These are phyloP conservation scores for Rhinatrema bivittatum DNA, from an alignment of 2,797 vertebrate genomes.

Conservation along the genomic window DNA sequence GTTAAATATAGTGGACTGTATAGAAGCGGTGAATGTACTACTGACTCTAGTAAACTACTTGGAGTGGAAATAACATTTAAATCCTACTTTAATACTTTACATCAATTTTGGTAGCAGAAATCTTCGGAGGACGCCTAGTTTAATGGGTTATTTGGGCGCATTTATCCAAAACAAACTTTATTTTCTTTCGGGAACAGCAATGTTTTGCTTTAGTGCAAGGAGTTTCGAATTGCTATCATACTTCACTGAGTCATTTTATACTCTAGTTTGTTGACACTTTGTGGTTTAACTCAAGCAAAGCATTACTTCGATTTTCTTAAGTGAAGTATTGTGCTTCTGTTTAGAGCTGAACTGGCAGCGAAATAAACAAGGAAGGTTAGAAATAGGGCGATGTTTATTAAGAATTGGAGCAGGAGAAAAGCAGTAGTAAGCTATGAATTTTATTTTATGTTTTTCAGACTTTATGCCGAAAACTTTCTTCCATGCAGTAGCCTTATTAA, in stretches of 20 bases:
- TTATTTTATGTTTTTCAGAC: too few relatives aligned
- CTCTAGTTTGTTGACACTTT: slow-evolving; percentile 39
- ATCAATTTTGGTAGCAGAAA: slow-evolving; percentile 63
- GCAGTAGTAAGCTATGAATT: too few relatives aligned
- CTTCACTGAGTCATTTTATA: background rate
- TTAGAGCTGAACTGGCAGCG: too few relatives aligned
- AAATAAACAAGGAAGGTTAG: too few relatives aligned
- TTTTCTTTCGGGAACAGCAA: slow-evolving; percentile 43
- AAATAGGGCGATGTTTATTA: too few relatives aligned
- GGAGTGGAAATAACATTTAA: slow-evolving; percentile 78
- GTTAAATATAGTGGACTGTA: slow-evolving; percentile 74
- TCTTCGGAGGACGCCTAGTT: slow-evolving; percentile 59
- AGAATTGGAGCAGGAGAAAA: too few relatives aligned
- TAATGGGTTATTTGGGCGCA: slow-evolving; percentile 66
- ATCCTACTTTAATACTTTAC: slow-evolving; percentile 72
- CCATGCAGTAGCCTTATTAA: too few relatives aligned
- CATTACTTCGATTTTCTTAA: too few relatives aligned
- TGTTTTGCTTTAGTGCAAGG: slow-evolving; percentile 49
- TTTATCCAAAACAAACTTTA: slow-evolving; percentile 70
- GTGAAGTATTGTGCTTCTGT: too few relatives aligned
- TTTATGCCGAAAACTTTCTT: too few relatives aligned
- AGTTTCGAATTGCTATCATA: slow-evolving; percentile 39
- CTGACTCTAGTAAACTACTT: slow-evolving; percentile 60
- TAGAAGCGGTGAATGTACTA: slow-evolving; percentile 57
- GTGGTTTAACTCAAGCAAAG: too few relatives aligned